Percentiles rank a stretch among this genome's conserved stretches.
Conservation (phyloP, 2,888 invertebrate genomes). For the Drosophila neotestacea region DNA sequence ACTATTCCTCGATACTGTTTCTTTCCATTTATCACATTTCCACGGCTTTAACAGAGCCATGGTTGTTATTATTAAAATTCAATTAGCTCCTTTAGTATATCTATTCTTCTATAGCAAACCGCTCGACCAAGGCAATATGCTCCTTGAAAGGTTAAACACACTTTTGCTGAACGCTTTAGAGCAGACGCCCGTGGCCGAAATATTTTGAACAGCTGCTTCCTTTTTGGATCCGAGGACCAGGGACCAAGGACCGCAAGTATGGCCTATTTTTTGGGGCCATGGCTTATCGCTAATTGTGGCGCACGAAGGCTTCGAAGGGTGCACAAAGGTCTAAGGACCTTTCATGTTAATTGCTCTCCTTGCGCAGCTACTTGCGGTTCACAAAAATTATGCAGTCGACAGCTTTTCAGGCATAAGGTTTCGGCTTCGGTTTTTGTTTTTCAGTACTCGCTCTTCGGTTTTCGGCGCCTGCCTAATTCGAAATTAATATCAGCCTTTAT, state of each 20-base stretch:
- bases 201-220: constrained; percentile 61
- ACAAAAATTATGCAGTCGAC: constrained; percentile 56
- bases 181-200: constrained; percentile 12
- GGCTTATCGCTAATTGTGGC: constrained; percentile 73
- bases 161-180: constrained; percentile 7
- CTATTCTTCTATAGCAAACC: constrained; percentile 22
- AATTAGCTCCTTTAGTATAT: not conserved
- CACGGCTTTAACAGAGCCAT: not conserved
- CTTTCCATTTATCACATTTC: not conserved
- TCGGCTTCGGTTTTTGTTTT: constrained; percentile 20
- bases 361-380: constrained; percentile 37
- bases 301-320: constrained; percentile 53
- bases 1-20: not conserved
- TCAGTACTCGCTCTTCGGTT: constrained; percentile 44
- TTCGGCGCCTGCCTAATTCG: constrained; percentile 64
- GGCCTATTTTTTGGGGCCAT: constrained; percentile 37
- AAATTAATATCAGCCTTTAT: constrained; percentile 70
- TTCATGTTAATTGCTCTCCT: constrained; percentile 69
- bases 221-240: constrained; percentile 7
- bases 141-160: not conserved
- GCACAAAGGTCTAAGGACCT: constrained; percentile 56
- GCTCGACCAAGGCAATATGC: not conserved
- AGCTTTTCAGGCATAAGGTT: constrained; percentile 12
- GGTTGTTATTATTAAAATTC: not conserved
- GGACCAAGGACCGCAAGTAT: constrained; percentile 22